A percentile compares a stretch with the other conserved stretches of the same genome.
Evolutionary conservation across 1,140 invertebrate species (phyloP).

Genomic region (Nymphalis io): DNA sequence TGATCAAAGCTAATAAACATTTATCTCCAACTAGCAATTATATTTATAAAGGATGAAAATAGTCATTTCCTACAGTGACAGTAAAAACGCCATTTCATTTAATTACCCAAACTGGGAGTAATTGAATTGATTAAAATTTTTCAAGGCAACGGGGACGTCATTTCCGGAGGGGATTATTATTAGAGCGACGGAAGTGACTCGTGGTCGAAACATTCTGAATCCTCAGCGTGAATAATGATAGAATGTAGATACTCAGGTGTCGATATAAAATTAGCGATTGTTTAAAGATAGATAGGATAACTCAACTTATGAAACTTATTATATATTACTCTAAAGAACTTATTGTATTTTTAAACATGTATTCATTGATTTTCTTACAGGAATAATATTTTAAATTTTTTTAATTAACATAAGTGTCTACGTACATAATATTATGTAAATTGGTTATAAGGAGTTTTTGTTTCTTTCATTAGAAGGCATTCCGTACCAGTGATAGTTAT

Average conservation of each 20-base stretch:
- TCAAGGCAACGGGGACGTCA: slow-evolving; percentile 59
- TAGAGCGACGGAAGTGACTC: slow-evolving; percentile 55
- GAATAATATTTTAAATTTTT: no score
- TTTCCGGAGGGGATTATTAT: slow-evolving; percentile 60
- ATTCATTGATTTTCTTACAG: no score
- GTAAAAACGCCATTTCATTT: slow-evolving; percentile 42
- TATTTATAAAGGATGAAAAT: slow-evolving; percentile 7
- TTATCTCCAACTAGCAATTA: not conserved
- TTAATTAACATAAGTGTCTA: no score
- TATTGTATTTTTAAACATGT: no score
- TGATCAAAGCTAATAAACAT: not conserved
- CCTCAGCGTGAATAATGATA: not conserved
- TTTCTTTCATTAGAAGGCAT: no score
- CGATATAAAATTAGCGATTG: not conserved
- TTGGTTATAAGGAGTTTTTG: no score
- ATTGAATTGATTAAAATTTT: slow-evolving; percentile 65
- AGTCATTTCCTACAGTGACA: slow-evolving; percentile 16
- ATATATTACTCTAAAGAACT: no score
- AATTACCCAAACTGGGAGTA: slow-evolving; percentile 50
- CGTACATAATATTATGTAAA: no score
- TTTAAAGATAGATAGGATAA: no score
- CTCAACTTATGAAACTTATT: no score
- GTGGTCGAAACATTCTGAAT: slow-evolving; percentile 45
- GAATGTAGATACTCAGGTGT: not conserved
- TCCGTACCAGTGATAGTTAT: no score